These are phyloP conservation scores for Sebastes vulpes DNA, from an alignment of 2,797 vertebrate species.

Conservation along the genomic window DNA sequence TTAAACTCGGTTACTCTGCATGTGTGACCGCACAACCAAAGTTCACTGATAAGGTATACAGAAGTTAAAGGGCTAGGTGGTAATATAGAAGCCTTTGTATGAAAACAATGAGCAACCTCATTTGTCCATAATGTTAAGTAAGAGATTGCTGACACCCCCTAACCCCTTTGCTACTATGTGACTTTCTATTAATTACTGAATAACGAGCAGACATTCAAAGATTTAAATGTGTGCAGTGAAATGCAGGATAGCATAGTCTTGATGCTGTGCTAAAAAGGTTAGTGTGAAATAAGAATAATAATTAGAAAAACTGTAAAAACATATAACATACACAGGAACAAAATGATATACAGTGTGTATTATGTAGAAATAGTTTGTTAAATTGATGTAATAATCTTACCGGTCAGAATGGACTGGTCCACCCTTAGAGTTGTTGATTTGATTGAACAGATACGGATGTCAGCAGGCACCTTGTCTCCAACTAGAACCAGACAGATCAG, in stretches of 20 bases:
- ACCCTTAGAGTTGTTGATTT: conserved; percentile 97
- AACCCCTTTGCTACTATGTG: neutral
- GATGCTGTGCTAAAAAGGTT: neutral
- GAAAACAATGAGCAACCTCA: neutral
- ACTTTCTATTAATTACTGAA: neutral
- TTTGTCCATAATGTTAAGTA: neutral
- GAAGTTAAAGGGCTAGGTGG: neutral
- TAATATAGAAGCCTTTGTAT: neutral
- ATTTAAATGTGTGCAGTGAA: neutral
- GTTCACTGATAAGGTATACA: neutral
- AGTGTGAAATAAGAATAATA: neutral
- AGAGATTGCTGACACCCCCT: neutral
- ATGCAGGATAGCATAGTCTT: neutral
- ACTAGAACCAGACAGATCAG: conserved; percentile 83
- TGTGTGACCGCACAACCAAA: neutral
- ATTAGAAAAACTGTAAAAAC: neutral
- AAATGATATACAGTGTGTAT: neutral
- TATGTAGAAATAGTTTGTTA: neutral
- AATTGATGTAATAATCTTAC: conserved; percentile 74
- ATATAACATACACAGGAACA: too few relatives aligned
- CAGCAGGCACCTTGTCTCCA: conserved; percentile 99
- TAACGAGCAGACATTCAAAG: neutral
- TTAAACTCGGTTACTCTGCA: neutral
- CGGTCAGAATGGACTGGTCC: conserved; percentile 98
- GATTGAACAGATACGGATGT: conserved; percentile 97